Evolutionary conservation across 2,797 vertebrate genomes (phyloP).

Genomic region (Sternarchorhynchus goeldii): DNA sequence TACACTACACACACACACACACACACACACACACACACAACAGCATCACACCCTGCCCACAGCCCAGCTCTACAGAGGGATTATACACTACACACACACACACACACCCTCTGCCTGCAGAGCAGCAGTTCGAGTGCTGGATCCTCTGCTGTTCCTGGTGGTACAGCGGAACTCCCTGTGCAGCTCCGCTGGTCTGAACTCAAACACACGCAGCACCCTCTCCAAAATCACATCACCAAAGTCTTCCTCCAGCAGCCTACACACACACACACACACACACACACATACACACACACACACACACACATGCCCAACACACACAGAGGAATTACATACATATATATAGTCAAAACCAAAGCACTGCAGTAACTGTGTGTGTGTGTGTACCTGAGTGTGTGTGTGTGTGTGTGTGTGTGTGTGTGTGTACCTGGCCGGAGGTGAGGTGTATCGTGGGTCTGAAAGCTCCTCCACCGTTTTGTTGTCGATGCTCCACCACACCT

Average conservation of each 20-base stretch:
- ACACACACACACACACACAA: conserved; percentile 27
- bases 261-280: conserved; percentile 16
- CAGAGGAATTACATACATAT: neutral
- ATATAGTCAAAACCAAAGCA: neutral
- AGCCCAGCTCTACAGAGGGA: conserved; percentile 69
- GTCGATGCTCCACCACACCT: conserved; percentile 74
- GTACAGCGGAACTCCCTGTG: conserved; percentile 82
- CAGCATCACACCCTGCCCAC: neutral
- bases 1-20: conserved; percentile 48
- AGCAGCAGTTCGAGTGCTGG: conserved; percentile 62
- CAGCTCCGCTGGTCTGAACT: conserved; percentile 80
- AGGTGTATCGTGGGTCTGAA: conserved; percentile 57
- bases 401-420: neutral
- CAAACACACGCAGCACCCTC: conserved; percentile 73
- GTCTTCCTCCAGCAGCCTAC: conserved; percentile 22
- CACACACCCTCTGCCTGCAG: conserved; percentile 80
- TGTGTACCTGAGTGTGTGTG: neutral
- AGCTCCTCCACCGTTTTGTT: conserved; percentile 61
- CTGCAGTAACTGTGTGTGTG: neutral
- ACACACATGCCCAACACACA: neutral
- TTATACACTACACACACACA: conserved; percentile 32
- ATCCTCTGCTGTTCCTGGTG: conserved; percentile 75
- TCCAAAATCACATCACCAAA: conserved; percentile 67
- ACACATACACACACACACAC: conserved; percentile 1
- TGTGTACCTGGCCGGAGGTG: conserved; percentile 7